Base-by-base conservation (phyloP, 2,797 vertebrate genomes). In the Myripristis jacobus region DNA sequence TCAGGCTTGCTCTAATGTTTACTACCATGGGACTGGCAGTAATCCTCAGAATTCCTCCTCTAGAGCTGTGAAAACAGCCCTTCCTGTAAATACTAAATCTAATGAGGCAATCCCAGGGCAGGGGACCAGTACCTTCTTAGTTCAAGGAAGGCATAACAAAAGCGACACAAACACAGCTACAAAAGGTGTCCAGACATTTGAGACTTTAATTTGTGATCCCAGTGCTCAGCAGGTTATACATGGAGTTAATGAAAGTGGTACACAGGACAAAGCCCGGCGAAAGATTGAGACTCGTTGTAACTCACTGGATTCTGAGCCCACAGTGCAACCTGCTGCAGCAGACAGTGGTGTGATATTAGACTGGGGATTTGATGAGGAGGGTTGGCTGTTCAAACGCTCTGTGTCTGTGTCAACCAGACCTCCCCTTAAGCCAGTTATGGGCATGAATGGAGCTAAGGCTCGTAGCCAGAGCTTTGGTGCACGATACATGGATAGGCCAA, bases 361-460 rank as follows among this genome's bases (percentile, higher is more conserved):
- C 24, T 92, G 89, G 86, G 92, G 82, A 70, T 92, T 92, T 60
- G 95, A 95, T 46, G 92, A 91, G 65, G 95, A 96, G 82, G 94
- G 89, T 31, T 95, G 93, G 92, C 73, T 93, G 22, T 94, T 93
- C 63, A 96, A 95, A 90, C 92, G 95, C 21, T 96, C 95, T 15
- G 88, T 95, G 73, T 96, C 96, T 38, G 96, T 96, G 15, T 93
- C 89, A 44, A 95, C 82, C 78, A 95, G 96, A 85, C 94, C 96
- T 0, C 94, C 95, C 48, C 83, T 95, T n/a, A 97, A 96, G 61
- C 96, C 96, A 57, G 96, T 96, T 19, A 92, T 97, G 84, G 96
- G 96, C 51, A 97, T 96, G 96, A 97, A 96, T 3, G 96, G 96
- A 24, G 96, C 96, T 0, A 97, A 97, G 81, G 96, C 95, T 73